Conservation (phyloP, 1,140 invertebrate species). For the Diabrotica virgifera region DNA sequence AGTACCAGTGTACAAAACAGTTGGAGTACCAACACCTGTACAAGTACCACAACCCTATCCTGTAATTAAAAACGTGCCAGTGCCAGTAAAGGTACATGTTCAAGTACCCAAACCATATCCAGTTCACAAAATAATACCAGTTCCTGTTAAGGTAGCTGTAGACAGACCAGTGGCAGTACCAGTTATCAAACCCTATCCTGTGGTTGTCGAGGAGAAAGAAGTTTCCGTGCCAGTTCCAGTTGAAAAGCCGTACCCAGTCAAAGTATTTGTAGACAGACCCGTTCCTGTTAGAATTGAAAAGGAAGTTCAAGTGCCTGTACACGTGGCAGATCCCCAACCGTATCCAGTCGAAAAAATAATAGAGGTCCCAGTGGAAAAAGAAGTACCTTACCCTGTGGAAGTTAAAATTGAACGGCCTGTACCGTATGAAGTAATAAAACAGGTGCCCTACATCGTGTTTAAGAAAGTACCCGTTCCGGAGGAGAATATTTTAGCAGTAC, state of each 20-base stretch:
- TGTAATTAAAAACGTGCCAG: constrained; percentile 63
- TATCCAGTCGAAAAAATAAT: constrained; percentile 67
- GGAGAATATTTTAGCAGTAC: constrained; percentile 55
- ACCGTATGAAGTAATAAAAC: constrained; percentile 65
- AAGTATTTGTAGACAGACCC: constrained; percentile 24
- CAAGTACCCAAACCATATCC: constrained; percentile 55
- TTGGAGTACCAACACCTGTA: constrained; percentile 66
- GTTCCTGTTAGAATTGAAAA: constrained; percentile 9
- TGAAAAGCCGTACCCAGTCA: constrained; percentile 26
- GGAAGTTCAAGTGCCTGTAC: constrained; percentile 59
- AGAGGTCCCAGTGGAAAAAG: constrained; percentile 63
- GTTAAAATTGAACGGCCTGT: constrained; percentile 61
- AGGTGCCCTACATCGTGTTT: constrained; percentile 58
- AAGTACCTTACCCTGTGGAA: constrained; percentile 60
- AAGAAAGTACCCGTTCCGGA: constrained; percentile 57
- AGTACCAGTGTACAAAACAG: constrained; percentile 63
- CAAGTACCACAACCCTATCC: constrained; percentile 70
- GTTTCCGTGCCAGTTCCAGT: constrained; percentile 21
- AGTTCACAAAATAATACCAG: constrained; percentile 56
- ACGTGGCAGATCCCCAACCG: constrained; percentile 57
- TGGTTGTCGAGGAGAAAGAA: constrained; percentile 16
- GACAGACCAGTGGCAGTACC: constrained; percentile 15
- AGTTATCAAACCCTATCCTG: constrained; percentile 20
- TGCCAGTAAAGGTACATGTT: constrained; percentile 60
- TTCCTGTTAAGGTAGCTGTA: constrained; percentile 24